Evolutionary conservation across 2,797 vertebrate genomes (phyloP), one percentile per base, ranked within the genome.

Genomic region (Botia almorhae): DNA sequence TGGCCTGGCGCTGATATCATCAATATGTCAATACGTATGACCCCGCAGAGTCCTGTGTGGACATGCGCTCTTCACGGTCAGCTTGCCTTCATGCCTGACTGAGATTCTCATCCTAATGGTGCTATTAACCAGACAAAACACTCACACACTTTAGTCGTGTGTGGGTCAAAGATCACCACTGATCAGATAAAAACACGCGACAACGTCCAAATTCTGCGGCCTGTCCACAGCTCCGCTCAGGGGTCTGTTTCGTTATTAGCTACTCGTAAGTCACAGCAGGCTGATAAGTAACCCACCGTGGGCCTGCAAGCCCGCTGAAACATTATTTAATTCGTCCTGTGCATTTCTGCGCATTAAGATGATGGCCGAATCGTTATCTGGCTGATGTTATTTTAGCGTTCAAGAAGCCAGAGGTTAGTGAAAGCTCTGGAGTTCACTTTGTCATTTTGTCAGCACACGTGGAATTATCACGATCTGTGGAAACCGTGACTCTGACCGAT

Each of bases 71-170:
- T 82, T 78, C 77, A 82, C 77, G 84, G 77, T 82, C 84, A 81
- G 65, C 75, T 80, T 74, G 70, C 63, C 80, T 75, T 85, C 88
- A 87, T 80, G 82, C 80, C 80, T 87, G 85, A 87, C 17, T 76
- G 79, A 12, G 43, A 33, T 77, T 76, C 48, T 26, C 64, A n/a
- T 78, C 10, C 81, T 83, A 86, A 89, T 86, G 84, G 82, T 51
- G 16, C 82, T 84, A 88, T 88, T 84, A 89, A 61, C 81, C 76
- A 79, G 75, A 61, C 71, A 84, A 71, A 69, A 80, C 72, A 72
- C 73, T 81, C 68, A 51, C 71, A 82, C 75, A 77, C 29, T 74
- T 51, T 55, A 78, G 65, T 64, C 53, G 74, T 71, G 74, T 69
- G 74, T 76, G 74, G 76, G 64, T 50, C 64, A 81, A 70, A 63